Percentiles rank a stretch among this genome's conserved stretches.
Conservation (phyloP, 1,140 invertebrate species). For the Saccostrea cuccullata region DNA sequence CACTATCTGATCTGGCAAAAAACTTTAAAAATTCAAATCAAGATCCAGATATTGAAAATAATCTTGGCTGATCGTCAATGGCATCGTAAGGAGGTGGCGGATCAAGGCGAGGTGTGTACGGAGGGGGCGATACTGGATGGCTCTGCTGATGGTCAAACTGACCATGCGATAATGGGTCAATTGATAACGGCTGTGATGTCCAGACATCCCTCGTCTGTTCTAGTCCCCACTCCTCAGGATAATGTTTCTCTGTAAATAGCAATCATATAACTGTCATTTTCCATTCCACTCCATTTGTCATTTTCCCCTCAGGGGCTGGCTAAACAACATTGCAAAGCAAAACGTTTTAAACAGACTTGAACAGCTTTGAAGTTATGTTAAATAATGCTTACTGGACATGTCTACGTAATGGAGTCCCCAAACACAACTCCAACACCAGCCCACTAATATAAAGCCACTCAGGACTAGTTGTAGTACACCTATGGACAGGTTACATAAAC, state of each 20-base stretch:
- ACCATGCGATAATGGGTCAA: background rate
- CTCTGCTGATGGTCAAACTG: background rate
- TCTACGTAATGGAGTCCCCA: conserved; percentile 41
- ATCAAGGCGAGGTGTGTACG: background rate
- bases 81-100: background rate
- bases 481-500: conserved; percentile 22
- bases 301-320: background rate
- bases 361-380: background rate
- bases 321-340: background rate
- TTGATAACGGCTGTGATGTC: background rate
- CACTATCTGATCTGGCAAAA: too few species aligned
- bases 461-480: conserved; percentile 38
- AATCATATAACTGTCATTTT: background rate
- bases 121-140: background rate
- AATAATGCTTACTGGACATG: conserved; percentile 44
- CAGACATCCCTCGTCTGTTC: background rate
- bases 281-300: background rate
- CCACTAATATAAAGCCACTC: conserved; percentile 39
- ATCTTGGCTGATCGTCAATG: background rate
- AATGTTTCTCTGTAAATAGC: background rate
- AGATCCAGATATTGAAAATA: background rate
- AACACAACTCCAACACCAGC: conserved; percentile 43
- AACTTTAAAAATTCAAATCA: background rate
- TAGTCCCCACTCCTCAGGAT: background rate
- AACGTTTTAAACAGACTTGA: background rate